Evolutionary conservation across 2,888 invertebrate species (phyloP).

Genomic region (Eristalinus sepulchralis): DNA sequence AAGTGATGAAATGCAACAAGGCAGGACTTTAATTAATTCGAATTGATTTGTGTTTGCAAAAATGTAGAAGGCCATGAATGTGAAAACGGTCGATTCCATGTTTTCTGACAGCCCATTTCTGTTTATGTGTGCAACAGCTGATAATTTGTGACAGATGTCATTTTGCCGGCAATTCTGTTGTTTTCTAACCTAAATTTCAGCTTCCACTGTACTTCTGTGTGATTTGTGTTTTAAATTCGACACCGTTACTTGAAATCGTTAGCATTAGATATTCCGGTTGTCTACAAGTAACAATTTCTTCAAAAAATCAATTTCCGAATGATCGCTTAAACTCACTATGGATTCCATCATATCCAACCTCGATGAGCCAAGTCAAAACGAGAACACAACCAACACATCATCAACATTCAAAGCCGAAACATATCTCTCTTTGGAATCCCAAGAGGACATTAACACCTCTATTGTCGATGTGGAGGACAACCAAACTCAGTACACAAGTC

Average conservation of each 20-base stretch:
- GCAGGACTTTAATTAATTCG: neutral
- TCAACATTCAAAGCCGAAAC: neutral
- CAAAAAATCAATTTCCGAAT: too few species aligned
- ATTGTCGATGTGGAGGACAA: conserved; percentile 8
- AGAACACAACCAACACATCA: conserved; percentile 2
- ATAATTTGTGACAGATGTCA: neutral
- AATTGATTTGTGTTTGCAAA: neutral
- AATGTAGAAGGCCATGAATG: neutral
- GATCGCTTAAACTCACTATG: neutral
- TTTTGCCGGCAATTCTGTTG: neutral
- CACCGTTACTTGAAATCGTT: too few species aligned
- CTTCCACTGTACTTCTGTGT: too few species aligned
- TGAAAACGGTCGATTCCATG: neutral
- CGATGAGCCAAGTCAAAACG: neutral
- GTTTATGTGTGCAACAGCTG: neutral
- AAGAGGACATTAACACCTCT: neutral
- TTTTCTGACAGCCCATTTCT: neutral
- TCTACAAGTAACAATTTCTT: too few species aligned
- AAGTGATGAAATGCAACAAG: neutral
- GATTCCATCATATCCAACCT: neutral
- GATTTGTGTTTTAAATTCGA: too few species aligned
- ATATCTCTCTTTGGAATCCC: conserved; percentile 25
- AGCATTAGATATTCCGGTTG: too few species aligned
- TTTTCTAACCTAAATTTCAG: neutral
- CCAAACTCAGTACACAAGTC: conserved; percentile 28